Conservation (phyloP, 2,113 vertebrate species). For the Coracopsis vasa region DNA sequence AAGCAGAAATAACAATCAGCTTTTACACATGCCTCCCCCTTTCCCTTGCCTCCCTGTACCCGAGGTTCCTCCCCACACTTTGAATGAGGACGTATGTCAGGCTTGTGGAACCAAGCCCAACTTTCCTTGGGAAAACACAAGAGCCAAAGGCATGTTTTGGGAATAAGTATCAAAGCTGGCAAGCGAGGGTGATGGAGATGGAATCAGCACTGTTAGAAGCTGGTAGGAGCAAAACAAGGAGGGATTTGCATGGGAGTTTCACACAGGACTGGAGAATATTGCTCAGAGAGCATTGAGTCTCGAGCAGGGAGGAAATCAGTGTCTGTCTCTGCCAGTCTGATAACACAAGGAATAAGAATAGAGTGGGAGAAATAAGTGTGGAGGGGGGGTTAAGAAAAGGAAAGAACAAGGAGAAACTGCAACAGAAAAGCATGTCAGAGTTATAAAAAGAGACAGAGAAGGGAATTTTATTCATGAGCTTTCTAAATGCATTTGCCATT, state of each 20-base stretch:
- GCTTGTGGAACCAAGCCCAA: slow-evolving; percentile 25
- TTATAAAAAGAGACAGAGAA: slow-evolving; percentile 53
- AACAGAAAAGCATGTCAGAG: slow-evolving; percentile 12
- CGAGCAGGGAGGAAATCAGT: neutral
- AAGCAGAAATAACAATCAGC: neutral
- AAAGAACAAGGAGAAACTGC: neutral
- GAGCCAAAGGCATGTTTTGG: slow-evolving; percentile 43
- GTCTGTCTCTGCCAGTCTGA: neutral
- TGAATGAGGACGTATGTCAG: neutral
- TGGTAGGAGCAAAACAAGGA: neutral
- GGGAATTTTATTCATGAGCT: slow-evolving; percentile 59
- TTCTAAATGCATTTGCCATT: slow-evolving; percentile 46
- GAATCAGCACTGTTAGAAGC: neutral
- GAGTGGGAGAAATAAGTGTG: neutral
- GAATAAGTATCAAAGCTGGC: slow-evolving; percentile 50
- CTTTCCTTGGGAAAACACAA: slow-evolving; percentile 22
- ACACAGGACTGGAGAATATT: neutral
- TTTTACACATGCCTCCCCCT: neutral
- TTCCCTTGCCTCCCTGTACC: neutral
- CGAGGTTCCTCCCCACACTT: neutral
- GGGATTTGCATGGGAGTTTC: neutral
- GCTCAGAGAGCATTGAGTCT: neutral
- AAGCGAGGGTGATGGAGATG: neutral
- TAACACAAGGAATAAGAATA: neutral
- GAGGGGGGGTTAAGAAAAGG: neutral